Evolutionary conservation across 2,113 vertebrate genomes (phyloP).

Genomic region (Macquaria australasica): DNA sequence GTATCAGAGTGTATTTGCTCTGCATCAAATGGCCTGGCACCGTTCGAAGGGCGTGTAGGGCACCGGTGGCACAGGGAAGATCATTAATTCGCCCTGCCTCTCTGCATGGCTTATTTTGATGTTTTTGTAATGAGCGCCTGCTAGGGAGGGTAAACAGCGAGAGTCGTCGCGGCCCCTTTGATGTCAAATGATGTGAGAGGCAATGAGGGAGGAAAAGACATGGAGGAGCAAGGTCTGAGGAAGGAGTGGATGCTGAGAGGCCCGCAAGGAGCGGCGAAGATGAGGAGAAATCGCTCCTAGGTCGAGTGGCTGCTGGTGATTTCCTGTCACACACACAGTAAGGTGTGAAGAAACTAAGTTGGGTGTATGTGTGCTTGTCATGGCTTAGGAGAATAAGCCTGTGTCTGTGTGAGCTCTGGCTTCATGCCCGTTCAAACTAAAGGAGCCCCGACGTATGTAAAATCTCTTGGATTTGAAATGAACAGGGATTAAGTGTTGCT

Average conservation of each 20-base stretch:
- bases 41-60: slow-evolving; percentile 61
- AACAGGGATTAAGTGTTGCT: slow-evolving; percentile 19
- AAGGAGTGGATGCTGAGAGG: slow-evolving; percentile 74
- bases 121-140: slow-evolving; percentile 85
- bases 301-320: slow-evolving; percentile 69
- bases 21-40: slow-evolving; percentile 73
- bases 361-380: slow-evolving; percentile 17
- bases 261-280: slow-evolving; percentile 66
- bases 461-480: slow-evolving; percentile 36
- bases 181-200: slow-evolving; percentile 79
- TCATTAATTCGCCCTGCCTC: slow-evolving; percentile 83
- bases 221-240: slow-evolving; percentile 66
- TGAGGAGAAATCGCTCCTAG: slow-evolving; percentile 68
- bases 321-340: slow-evolving; percentile 65
- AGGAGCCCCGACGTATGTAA: slow-evolving; percentile 30
- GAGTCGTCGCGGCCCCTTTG: slow-evolving; percentile 74
- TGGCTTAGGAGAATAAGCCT: slow-evolving; percentile 13
- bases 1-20: slow-evolving; percentile 57
- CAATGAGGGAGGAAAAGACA: slow-evolving; percentile 54
- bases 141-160: slow-evolving; percentile 80
- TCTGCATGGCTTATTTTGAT: slow-evolving; percentile 82
- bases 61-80: slow-evolving; percentile 76
- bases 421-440: slow-evolving; percentile 32
- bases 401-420: slow-evolving; percentile 46
- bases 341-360: slow-evolving; percentile 50